Percentiles rank a stretch among this genome's conserved stretches.
Evolutionary conservation across 2,888 invertebrate species (phyloP).

Genomic region (Athalia circularis): DNA sequence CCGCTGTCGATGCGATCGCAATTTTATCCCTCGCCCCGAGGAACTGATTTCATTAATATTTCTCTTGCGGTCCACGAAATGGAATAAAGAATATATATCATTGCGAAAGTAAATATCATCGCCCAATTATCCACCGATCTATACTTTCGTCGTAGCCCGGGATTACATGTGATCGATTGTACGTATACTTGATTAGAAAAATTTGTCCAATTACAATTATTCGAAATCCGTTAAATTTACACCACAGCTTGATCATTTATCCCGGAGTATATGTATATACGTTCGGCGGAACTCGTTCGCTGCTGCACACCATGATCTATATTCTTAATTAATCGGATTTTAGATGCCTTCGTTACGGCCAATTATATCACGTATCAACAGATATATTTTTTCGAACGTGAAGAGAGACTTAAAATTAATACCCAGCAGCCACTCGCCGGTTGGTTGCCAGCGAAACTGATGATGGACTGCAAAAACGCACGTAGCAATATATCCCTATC

Average conservation of each 20-base stretch:
- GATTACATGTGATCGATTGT: no score
- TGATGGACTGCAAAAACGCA: slow-evolving; percentile 66
- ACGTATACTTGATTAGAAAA: no score
- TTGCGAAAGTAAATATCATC: no score
- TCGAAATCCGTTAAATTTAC: no score
- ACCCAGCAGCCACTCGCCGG: slow-evolving; percentile 62
- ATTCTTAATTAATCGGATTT: slow-evolving; percentile 70
- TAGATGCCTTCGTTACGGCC: slow-evolving; percentile 60
- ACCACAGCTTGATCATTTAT: no score
- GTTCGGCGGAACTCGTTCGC: neutral
- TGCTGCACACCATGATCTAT: neutral
- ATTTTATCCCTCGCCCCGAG: neutral
- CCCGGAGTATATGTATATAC: neutral
- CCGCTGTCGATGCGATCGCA: no score
- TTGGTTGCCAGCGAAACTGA: slow-evolving; percentile 60
- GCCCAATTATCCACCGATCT: no score
- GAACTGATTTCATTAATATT: neutral
- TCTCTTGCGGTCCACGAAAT: neutral
- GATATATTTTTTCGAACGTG: slow-evolving; percentile 73
- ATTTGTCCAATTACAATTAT: no score
- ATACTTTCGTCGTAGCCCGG: no score
- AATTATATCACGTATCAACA: slow-evolving; percentile 71
- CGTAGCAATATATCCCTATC: slow-evolving; percentile 50
- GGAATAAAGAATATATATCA: neutral
- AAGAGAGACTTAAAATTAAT: slow-evolving; percentile 60